Percentiles rank a stretch among this genome's conserved stretches.
phyloP scores from a whole-genome alignment of 2,797 vertebrate species.

The Manis crassicaudata region DNA sequence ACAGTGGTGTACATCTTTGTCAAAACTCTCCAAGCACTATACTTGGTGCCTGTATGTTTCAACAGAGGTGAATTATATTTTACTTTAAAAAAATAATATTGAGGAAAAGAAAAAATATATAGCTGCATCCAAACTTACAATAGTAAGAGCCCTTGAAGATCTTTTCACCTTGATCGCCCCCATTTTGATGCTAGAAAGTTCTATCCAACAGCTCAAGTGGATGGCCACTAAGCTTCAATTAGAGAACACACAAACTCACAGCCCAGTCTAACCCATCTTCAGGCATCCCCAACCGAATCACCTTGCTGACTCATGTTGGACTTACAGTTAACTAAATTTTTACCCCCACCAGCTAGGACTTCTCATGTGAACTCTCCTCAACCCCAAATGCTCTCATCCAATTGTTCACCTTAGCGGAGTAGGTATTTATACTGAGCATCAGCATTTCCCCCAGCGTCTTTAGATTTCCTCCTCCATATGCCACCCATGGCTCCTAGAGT shows the following conservation, averaged over 20 bases:
- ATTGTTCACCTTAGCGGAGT: background rate
- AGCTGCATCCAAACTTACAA: background rate
- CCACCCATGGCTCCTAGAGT: background rate
- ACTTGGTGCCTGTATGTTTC: slow-evolving; percentile 1
- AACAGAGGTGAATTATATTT: slow-evolving; percentile 32
- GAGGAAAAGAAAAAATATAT: background rate
- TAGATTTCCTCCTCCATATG: slow-evolving; percentile 4
- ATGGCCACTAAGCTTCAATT: background rate
- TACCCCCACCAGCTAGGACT: background rate
- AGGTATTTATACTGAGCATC: background rate
- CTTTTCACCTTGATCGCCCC: background rate
- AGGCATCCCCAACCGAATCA: background rate
- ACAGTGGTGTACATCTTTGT: background rate
- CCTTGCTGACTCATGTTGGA: background rate
- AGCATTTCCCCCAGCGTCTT: background rate
- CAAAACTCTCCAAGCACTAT: background rate
- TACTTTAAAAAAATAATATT: background rate
- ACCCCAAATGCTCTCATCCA: background rate
- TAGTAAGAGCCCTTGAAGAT: background rate
- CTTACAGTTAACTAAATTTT: background rate
- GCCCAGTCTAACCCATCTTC: background rate
- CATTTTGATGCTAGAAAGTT: slow-evolving; percentile 15
- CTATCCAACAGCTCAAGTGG: background rate
- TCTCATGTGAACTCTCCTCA: background rate
- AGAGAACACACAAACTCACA: background rate